These are phyloP conservation scores for Polylopha cassiicola DNA, from an alignment of 2,888 invertebrate species.

Conservation along the genomic window DNA sequence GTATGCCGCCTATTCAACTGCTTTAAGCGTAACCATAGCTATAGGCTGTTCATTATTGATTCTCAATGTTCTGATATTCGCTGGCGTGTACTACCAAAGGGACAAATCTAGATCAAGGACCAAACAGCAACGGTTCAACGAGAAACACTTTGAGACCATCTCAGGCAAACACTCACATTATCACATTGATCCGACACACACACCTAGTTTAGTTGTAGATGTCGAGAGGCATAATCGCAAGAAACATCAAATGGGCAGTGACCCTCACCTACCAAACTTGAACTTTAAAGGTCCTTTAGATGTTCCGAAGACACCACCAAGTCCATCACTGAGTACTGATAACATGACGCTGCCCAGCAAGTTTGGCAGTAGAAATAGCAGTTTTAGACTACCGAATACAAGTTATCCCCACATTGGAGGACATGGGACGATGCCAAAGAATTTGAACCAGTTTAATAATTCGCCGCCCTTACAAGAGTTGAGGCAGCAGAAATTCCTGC, in stretches of 20 bases:
- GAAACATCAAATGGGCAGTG: constrained; percentile 67
- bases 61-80: constrained; percentile 89
- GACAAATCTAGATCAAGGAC: constrained; percentile 81
- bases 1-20: constrained; percentile 85
- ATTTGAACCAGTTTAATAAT: constrained; percentile 74
- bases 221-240: constrained; percentile 80
- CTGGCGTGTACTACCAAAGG: constrained; percentile 89
- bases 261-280: constrained; percentile 71
- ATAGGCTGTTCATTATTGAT: constrained; percentile 89
- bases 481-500: constrained; percentile 77
- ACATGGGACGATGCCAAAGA: constrained; percentile 79
- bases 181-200: constrained; percentile 85
- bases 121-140: constrained; percentile 85
- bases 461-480: constrained; percentile 70
- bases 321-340: constrained; percentile 79
- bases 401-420: constrained; percentile 65
- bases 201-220: constrained; percentile 89
- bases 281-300: constrained; percentile 78
- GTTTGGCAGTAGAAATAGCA: constrained; percentile 73
- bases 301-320: constrained; percentile 78
- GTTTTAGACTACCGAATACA: constrained; percentile 65
- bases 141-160: constrained; percentile 85
- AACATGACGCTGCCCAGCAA: constrained; percentile 70
- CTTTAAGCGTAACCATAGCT: constrained; percentile 86
- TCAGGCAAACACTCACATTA: constrained; percentile 88